A percentile compares a stretch with the other conserved stretches of the same genome.
Conservation (phyloP, 2,888 invertebrate genomes). For the Caenorhabditis macrosperma region DNA sequence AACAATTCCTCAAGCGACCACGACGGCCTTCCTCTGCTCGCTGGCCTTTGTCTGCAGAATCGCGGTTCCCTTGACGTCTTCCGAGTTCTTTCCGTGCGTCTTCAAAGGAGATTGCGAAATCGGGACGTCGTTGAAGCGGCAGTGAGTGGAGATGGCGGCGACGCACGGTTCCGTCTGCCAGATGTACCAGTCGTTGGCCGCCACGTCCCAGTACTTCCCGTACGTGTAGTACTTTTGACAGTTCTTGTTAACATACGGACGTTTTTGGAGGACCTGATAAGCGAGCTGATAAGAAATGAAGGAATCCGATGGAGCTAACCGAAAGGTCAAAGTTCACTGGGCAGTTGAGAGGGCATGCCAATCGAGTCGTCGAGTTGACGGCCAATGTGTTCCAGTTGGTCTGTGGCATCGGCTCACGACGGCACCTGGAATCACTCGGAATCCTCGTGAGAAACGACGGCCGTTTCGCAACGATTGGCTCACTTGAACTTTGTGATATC, state of each 20-base stretch:
- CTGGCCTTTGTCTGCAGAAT: slow-evolving; percentile 36
- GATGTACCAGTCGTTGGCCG: slow-evolving; percentile 73
- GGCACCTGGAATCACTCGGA: too few relatives aligned
- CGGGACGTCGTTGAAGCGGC: slow-evolving; percentile 78
- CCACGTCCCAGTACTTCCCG: slow-evolving; percentile 69
- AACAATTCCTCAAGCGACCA: slow-evolving; percentile 15
- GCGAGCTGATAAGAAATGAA: not conserved
- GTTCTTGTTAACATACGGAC: slow-evolving; percentile 72
- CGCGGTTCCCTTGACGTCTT: slow-evolving; percentile 40
- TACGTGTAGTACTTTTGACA: slow-evolving; percentile 79
- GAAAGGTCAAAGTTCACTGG: slow-evolving; percentile 76
- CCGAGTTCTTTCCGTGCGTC: slow-evolving; percentile 23
- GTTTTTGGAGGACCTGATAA: slow-evolving; percentile 75
- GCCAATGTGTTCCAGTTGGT: slow-evolving; percentile 72
- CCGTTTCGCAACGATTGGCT: too few relatives aligned
- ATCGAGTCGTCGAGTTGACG: slow-evolving; percentile 68
- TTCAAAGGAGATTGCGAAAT: slow-evolving; percentile 20
- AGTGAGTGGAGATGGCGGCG: slow-evolving; percentile 77
- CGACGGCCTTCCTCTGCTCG: slow-evolving; percentile 49
- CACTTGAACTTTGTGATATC: slow-evolving; percentile 71
- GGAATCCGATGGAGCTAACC: slow-evolving; percentile 44
- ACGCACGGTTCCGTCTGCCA: slow-evolving; percentile 78
- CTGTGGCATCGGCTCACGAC: slow-evolving; percentile 77
- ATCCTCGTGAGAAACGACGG: too few relatives aligned
- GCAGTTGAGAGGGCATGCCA: slow-evolving; percentile 78